Conservation (phyloP, 30 jellyfish, hydroid and myxozoan genomes). For the Mastigias papua region DNA sequence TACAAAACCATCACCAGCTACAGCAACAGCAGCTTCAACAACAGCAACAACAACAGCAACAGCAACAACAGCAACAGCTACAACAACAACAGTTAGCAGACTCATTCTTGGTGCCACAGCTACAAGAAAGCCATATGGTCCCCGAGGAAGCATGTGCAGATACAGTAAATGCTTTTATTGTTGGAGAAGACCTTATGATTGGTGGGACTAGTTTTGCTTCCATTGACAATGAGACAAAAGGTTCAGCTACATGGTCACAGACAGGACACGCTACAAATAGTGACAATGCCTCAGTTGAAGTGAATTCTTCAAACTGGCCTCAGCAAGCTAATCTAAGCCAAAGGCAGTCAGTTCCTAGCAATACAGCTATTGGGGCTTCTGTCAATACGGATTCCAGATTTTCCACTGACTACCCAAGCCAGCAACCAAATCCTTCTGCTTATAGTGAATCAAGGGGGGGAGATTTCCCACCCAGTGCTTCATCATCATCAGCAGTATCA, state of each 20-base stretch:
- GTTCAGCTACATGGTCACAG: conserved; percentile 7
- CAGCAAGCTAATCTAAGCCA: not conserved
- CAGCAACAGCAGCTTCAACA: not conserved
- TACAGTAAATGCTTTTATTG: conserved; percentile 35
- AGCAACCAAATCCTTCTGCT: not conserved
- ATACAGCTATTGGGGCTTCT: not conserved
- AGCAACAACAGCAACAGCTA: not conserved
- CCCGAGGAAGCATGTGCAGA: not conserved
- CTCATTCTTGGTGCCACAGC: conserved; percentile 55
- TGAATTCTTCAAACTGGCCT: not conserved
- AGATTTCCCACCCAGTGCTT: not conserved
- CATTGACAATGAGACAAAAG: not conserved
- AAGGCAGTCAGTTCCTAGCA: not conserved
- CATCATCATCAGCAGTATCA: not conserved
- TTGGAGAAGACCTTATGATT: conserved; percentile 24
- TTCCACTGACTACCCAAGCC: not conserved
- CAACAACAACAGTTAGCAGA: conserved; percentile 59
- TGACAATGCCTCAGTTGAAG: not conserved
- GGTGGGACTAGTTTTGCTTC: not conserved
- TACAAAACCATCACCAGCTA: not conserved
- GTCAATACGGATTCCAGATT: not conserved
- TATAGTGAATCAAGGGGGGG: not conserved
- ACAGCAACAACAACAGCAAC: not conserved
- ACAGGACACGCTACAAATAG: not conserved
- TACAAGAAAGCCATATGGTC: not conserved